Percentiles rank a stretch among this genome's conserved stretches.
Evolutionary conservation across 1,140 invertebrate species (phyloP).

Genomic region (Paracyclopina nana): DNA sequence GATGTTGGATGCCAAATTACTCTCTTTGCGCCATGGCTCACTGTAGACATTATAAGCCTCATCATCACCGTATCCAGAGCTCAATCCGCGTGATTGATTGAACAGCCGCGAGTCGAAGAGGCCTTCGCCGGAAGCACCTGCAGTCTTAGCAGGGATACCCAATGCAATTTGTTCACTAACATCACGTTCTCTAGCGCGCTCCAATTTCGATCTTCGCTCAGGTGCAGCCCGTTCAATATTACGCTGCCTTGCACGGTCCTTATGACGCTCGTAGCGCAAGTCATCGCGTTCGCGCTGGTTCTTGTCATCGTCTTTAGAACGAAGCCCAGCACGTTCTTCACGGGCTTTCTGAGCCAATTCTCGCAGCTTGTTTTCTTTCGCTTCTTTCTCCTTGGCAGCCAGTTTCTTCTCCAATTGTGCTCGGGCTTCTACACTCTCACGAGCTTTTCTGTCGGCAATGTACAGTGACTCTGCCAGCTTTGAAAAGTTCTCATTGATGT

Average conservation of each 20-base stretch:
- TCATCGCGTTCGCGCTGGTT: constrained; percentile 56
- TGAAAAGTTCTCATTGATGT: constrained; percentile 98
- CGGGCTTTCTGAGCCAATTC: constrained; percentile 84
- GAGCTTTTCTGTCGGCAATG: constrained; percentile 80
- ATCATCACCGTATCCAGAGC: constrained; percentile 89
- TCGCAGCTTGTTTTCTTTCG: constrained; percentile 85
- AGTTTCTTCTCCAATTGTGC: constrained; percentile 88
- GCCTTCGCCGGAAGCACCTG: constrained; percentile 43
- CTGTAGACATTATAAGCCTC: constrained; percentile 97
- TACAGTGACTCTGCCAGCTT: constrained; percentile 92
- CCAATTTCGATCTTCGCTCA: constrained; percentile 73
- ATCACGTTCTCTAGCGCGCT: constrained; percentile 79
- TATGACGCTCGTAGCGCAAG: constrained; percentile 66
- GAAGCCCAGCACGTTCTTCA: constrained; percentile 75
- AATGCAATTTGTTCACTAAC: constrained; percentile 97
- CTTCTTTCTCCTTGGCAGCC: constrained; percentile 94
- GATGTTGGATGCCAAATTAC: constrained; percentile 61
- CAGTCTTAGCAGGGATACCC: constrained; percentile 68
- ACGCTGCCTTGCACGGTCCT: constrained; percentile 71
- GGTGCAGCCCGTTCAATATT: constrained; percentile 82
- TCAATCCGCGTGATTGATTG: constrained; percentile 86
- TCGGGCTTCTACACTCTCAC: constrained; percentile 82
- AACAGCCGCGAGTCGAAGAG: constrained; percentile 92
- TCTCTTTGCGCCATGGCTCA: constrained; percentile 69
- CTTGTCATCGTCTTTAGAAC: constrained; percentile 38